Base-by-base conservation (phyloP, 2,797 vertebrate species). In the Thaleichthys pacificus region DNA sequence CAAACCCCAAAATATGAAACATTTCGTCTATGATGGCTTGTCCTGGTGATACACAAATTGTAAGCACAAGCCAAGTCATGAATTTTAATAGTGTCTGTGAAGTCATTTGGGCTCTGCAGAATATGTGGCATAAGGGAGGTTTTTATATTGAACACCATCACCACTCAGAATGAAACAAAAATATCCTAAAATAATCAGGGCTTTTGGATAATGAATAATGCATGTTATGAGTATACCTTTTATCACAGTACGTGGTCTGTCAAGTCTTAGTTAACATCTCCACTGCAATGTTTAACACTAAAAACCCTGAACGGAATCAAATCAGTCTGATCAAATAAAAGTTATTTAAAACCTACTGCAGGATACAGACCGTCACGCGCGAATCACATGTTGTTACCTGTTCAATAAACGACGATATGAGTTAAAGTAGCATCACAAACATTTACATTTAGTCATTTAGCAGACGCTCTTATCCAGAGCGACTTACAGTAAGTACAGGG, bases 21-120 rank as follows among this genome's bases (percentile, higher is more conserved):
- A 22, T 14, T 24, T 35, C 6, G 15, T 35, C 21, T 24, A 15
- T 49, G 12, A 66, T 49, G 38, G n/a, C 35, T 66, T 66, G 14
- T 51, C 65, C 14, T 58, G 70, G 58, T 21, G 35, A 51, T 47
- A 24, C 32, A 12, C 65, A 72, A 14, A 17, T 66, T 42, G 65
- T 64, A 51, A 71, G 32, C 26, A 35, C 70, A 66, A 57, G 64
- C 62, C 21, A 64, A 69, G 60, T 58, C 51, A 66, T 58, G 51
- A 57, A 57, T 65, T 70, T 65, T 61, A 32, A 56, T 47, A 9
- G 61, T 15, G 68, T 19, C 24, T 56, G 66, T 63, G 56, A 24
- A 47, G 15, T 15, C 9, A 61, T 74, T 68, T 61, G 61, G 60
- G 54, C 69, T 24, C 30, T 57, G 30, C 4, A 12, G 61, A 24